Percentiles rank a stretch among this genome's conserved stretches.
These are phyloP conservation scores for Carabus problematicus DNA, from an alignment of 2,888 invertebrate species.

Conservation along the genomic window DNA sequence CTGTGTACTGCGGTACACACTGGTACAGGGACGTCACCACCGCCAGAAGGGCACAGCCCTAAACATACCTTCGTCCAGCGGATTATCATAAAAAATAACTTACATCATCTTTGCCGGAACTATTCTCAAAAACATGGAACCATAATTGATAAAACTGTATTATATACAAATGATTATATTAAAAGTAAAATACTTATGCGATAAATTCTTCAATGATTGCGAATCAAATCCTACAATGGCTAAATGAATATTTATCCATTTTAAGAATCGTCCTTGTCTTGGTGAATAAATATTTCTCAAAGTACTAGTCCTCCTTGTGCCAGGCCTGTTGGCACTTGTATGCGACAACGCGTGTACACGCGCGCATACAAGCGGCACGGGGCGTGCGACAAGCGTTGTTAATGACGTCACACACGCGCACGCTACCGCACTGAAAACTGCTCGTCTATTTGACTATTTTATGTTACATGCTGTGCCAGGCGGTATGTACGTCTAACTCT, in stretches of 20 bases:
- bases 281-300: no score
- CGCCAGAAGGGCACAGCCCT: not conserved
- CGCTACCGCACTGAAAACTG: constrained; percentile 9
- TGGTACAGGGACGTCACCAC: constrained; percentile 7
- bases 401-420: constrained; percentile 12
- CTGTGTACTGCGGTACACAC: constrained; percentile 1
- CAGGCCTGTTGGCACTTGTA: not conserved
- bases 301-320: no score
- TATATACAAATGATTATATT: not conserved
- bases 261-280: no score
- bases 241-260: no score
- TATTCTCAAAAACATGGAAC: not conserved
- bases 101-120: no score
- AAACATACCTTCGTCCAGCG: no score
- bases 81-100: no score
- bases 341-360: constrained; percentile 8
- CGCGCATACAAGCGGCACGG: no score
- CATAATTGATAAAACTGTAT: not conserved
- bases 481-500: not conserved
- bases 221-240: no score
- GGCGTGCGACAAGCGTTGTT: no score
- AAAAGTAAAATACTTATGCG: no score
- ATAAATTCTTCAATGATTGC: no score
- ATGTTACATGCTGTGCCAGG: not conserved
- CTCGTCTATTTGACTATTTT: constrained; percentile 17